Conservation (phyloP, 2,888 invertebrate species). For the Cephus nigrinus region DNA sequence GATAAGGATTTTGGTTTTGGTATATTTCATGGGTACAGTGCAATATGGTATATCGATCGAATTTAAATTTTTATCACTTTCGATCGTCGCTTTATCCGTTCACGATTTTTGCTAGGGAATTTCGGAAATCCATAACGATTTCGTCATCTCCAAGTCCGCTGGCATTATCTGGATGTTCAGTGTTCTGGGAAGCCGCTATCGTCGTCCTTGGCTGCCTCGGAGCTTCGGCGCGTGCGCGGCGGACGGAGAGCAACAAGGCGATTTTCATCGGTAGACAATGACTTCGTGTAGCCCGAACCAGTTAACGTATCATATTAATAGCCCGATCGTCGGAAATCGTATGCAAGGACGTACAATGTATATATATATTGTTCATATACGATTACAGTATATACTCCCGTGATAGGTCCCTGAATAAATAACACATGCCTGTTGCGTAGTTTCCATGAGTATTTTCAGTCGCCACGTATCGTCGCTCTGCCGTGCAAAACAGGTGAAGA, state of each 20-base stretch:
- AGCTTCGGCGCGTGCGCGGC: conserved; percentile 29
- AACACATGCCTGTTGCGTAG: neutral
- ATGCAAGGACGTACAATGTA: neutral
- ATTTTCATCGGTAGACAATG: conserved; percentile 3
- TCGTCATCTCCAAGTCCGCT: neutral
- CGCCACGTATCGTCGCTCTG: neutral
- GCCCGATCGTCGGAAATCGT: conserved; percentile 25
- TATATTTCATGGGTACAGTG: neutral
- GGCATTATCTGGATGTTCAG: conserved; percentile 41
- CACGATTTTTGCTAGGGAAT: neutral
- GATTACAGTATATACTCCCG: neutral
- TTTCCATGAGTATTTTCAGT: neutral
- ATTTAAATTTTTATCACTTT: neutral
- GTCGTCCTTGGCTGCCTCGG: conserved; percentile 41
- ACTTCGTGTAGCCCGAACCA: conserved; percentile 17
- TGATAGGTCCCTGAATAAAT: neutral
- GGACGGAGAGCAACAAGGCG: neutral
- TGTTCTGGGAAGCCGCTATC: conserved; percentile 52
- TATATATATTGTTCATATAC: neutral
- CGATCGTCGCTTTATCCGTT: neutral
- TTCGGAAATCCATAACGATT: neutral
- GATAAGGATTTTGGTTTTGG: neutral
- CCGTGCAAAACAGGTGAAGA: neutral
- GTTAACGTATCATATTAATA: conserved; percentile 28
- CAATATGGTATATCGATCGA: neutral